These are phyloP conservation scores for Gopherus flavomarginatus DNA, from an alignment of 2,113 vertebrate species.

Conservation along the genomic window DNA sequence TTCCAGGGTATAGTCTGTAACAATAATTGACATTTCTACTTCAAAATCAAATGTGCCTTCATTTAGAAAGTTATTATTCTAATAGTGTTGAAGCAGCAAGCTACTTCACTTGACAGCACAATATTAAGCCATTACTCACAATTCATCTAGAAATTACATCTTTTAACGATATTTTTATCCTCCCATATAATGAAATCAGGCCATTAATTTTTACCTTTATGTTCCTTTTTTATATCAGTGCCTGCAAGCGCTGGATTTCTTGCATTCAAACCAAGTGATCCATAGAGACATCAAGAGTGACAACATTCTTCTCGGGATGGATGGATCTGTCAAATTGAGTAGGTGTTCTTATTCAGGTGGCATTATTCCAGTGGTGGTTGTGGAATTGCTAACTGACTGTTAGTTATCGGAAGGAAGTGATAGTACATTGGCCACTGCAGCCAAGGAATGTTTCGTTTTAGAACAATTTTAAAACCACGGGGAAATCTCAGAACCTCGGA, in stretches of 20 bases:
- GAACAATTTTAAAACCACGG: accelerated
- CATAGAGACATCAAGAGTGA: constrained; percentile 99
- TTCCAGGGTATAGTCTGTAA: not conserved
- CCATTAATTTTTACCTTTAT: not conserved
- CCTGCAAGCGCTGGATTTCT: constrained; percentile 97
- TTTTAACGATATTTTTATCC: not conserved
- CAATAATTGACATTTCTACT: constrained; percentile 3
- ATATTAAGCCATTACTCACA: constrained; percentile 28
- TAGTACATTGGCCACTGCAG: not conserved
- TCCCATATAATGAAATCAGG: constrained; percentile 44
- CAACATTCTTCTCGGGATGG: constrained; percentile 98
- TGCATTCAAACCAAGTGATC: constrained; percentile 98
- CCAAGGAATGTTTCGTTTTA: not conserved
- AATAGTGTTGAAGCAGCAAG: constrained; percentile 1
- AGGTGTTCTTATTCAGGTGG: constrained; percentile 68
- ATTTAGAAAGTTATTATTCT: constrained; percentile 10
- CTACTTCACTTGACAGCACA: constrained; percentile 21
- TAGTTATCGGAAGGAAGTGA: not conserved
- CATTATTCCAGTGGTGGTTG: not conserved
- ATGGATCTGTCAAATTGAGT: constrained; percentile 98
- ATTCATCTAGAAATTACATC: constrained; percentile 22
- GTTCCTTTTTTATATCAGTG: constrained; percentile 81
- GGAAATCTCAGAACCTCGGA: not conserved
- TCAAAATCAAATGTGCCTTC: not conserved
- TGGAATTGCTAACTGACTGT: not conserved